Base-by-base conservation (phyloP, 2,113 vertebrate species). In the Lampris megalopsis region DNA sequence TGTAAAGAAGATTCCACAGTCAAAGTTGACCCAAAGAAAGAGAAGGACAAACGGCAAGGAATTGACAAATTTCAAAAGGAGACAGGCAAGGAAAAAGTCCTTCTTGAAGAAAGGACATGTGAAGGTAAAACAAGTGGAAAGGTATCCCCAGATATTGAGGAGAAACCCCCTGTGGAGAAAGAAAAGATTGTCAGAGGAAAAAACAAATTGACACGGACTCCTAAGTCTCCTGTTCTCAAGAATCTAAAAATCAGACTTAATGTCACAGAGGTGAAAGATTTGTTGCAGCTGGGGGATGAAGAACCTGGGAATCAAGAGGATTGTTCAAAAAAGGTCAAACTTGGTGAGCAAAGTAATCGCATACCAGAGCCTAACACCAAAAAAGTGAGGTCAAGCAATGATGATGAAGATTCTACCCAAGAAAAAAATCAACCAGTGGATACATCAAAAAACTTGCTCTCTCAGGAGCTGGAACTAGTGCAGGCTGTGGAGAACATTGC, bases 401-500 rank as follows among this genome's bases (percentile, higher is more conserved):
- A 86, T 54, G 94, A 94, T 58, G 96, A 95, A 49, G 89, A 94
- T 52, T 63, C 74, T 11, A 1, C 7, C 0, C 71, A 89, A 52
- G 92, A 95, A 42, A 72, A 90, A 0, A 88, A 86, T 9, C 87
- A 88, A 2, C 83, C 88, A 0, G 88, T 90, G 0, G 96, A 96
- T 56, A 73, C 91, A 1, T 73, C 92, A 65, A 95, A 94, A 36
- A 92, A 86, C 3, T 93, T 92, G 69, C 82, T 96, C 57, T 94
- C 94, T 9, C 95, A 92, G 53, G 96, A 98, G 85, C 94, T 94
- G 1, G 98, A 99, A 80, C 95, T 99, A 0, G 97, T 97, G 73
- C 96, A 96, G 85, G 98, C 98, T 0, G 96, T 99, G 63, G 95
- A 98, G 89, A 97, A 98, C 52, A 98, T 99, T 0, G 97, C 95